Percentiles rank a stretch among this genome's conserved stretches.
Conservation (phyloP, 2,888 invertebrate genomes). For the Belgica antarctica region DNA sequence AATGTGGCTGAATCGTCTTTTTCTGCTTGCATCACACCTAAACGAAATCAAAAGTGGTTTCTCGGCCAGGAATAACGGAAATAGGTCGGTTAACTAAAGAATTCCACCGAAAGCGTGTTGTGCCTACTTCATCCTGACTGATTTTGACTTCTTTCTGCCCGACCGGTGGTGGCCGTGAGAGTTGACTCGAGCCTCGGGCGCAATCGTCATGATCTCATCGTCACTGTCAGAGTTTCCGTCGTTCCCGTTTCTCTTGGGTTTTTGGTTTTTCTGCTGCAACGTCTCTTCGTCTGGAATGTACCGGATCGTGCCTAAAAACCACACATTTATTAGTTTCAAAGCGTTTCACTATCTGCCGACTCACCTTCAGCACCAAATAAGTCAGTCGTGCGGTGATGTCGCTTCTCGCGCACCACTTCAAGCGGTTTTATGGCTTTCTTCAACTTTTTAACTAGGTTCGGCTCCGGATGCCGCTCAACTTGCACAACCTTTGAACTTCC, state of each 20-base stretch:
- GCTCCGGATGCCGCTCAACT: background rate
- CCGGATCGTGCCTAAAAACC: conserved; percentile 18
- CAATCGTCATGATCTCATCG: conserved; percentile 1
- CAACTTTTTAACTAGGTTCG: background rate
- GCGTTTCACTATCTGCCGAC: background rate
- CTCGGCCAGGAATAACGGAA: no score
- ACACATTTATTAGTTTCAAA: background rate
- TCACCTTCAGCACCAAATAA: conserved; percentile 47
- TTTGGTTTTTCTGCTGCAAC: background rate
- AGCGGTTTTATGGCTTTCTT: conserved; percentile 22
- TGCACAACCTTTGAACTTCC: background rate
- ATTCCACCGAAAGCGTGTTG: background rate
- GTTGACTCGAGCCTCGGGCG: conserved; percentile 18
- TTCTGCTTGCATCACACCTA: no score
- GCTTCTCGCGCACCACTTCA: conserved; percentile 44
- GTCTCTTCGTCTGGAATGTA: conserved; percentile 38
- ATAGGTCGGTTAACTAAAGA: no score
- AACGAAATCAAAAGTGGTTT: no score
- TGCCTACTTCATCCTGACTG: conserved; percentile 18
- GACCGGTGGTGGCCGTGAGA: conserved; percentile 8
- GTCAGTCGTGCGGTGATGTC: conserved; percentile 46
- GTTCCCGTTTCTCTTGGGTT: conserved; percentile 14
- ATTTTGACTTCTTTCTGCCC: conserved; percentile 31
- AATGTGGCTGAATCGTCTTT: background rate
- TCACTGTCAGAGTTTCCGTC: background rate